These are phyloP conservation scores for Nipponacmea schrenckii DNA, from an alignment of 2,888 invertebrate species.

Conservation along the genomic window DNA sequence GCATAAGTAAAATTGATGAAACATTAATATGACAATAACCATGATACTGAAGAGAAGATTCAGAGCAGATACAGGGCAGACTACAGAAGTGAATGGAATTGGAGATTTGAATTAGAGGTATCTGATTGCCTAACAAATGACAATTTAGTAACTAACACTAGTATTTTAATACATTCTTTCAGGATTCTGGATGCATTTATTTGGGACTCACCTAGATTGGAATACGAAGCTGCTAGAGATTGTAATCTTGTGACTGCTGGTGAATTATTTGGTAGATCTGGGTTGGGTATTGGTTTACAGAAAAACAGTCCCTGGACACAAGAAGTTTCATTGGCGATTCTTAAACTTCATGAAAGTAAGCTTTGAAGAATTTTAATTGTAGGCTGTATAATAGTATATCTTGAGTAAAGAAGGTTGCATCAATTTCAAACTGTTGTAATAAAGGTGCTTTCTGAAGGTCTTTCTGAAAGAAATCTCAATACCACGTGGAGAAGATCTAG, in stretches of 20 bases:
- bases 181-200: conserved; percentile 96
- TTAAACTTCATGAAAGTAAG: conserved; percentile 96
- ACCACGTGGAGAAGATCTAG: not conserved
- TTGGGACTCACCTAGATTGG: conserved; percentile 99
- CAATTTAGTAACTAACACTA: no score
- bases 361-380: not conserved
- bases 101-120: no score
- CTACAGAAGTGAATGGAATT: no score
- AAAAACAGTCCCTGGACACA: conserved; percentile 98
- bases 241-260: conserved; percentile 98
- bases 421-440: no score
- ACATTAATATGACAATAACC: no score
- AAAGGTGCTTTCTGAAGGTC: no score
- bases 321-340: conserved; percentile 89
- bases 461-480: not conserved
- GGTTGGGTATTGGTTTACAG: conserved; percentile 94
- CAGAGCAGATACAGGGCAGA: no score
- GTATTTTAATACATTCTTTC: conserved; percentile 15
- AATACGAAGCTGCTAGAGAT: conserved; percentile 94
- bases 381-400: no score
- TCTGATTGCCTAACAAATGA: no score
- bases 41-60: no score
- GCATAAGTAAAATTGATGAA: no score
- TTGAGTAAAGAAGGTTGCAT: no score
- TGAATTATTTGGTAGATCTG: conserved; percentile 95